Percentiles rank a stretch among this genome's conserved stretches.
Evolutionary conservation across 1,140 invertebrate species (phyloP).

Genomic region (Calliopsis andreniformis): DNA sequence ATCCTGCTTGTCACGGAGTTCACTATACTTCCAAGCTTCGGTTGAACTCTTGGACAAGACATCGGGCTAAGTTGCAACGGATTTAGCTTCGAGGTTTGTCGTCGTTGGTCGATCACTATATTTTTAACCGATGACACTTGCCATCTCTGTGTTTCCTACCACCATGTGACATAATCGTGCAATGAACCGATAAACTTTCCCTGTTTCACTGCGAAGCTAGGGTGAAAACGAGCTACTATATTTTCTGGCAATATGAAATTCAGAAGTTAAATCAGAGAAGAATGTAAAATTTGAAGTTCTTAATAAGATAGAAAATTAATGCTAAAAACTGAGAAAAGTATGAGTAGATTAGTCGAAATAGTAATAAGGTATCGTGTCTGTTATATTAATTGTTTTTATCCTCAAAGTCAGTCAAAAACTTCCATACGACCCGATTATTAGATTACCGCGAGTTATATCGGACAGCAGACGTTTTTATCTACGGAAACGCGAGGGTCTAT

Average conservation of each 20-base stretch:
- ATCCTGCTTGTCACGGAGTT: slow-evolving; percentile 41
- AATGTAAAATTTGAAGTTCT: too few species aligned
- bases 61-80: slow-evolving; percentile 41
- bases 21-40: slow-evolving; percentile 44
- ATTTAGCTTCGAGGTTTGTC: slow-evolving; percentile 14
- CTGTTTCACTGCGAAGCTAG: not conserved
- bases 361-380: too few species aligned
- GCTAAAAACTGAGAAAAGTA: too few species aligned
- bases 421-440: too few species aligned
- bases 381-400: too few species aligned
- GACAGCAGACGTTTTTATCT: slow-evolving; percentile 28
- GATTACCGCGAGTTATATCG: slow-evolving; percentile 1
- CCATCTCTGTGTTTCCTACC: not conserved
- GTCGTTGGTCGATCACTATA: slow-evolving; percentile 50
- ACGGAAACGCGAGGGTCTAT: slow-evolving; percentile 50
- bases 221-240: too few species aligned
- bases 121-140: slow-evolving; percentile 55
- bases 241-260: too few species aligned
- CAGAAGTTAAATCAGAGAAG: too few species aligned
- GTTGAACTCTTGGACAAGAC: slow-evolving; percentile 26
- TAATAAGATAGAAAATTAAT: too few species aligned
- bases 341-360: too few species aligned
- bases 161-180: slow-evolving; percentile 32
- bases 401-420: too few species aligned
- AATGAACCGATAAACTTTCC: slow-evolving; percentile 26